A percentile compares a stretch with the other conserved stretches of the same genome.
phyloP scores from a whole-genome alignment of 2,113 vertebrate genomes.

The Sylvietta virens region DNA sequence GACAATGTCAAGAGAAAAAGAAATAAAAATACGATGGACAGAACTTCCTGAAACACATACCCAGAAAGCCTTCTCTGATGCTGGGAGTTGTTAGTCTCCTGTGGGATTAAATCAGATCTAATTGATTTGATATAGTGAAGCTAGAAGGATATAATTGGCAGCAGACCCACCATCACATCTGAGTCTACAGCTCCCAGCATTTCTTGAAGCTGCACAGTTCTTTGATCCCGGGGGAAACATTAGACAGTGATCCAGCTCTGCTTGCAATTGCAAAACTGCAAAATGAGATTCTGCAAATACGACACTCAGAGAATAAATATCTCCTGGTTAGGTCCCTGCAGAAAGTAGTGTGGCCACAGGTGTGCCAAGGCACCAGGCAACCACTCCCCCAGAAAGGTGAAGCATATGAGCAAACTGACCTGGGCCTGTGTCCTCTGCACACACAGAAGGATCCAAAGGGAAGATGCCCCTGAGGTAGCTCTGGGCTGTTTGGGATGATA shows the following conservation, averaged over 20 bases:
- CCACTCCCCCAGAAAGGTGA: neutral
- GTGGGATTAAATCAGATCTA: neutral
- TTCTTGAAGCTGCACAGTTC: neutral
- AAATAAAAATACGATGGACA: neutral
- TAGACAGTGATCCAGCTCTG: neutral
- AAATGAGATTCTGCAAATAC: neutral
- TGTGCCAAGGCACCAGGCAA: neutral
- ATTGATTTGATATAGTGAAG: neutral
- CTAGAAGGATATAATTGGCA: neutral
- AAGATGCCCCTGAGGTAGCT: neutral
- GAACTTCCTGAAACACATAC: neutral
- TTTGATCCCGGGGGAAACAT: constrained; percentile 7
- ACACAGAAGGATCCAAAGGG: neutral
- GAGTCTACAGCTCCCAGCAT: constrained; percentile 5
- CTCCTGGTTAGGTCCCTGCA: neutral
- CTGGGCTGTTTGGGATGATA: neutral
- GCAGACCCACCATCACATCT: neutral
- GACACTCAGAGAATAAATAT: neutral
- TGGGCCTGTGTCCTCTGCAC: neutral
- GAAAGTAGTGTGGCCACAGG: neutral
- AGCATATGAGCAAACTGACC: neutral
- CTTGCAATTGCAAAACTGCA: neutral
- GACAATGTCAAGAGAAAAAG: neutral
- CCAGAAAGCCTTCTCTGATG: neutral
- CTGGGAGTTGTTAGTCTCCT: neutral